Evolutionary conservation across 2,888 invertebrate species (phyloP).

Genomic region (Ornithoptera priamus): DNA sequence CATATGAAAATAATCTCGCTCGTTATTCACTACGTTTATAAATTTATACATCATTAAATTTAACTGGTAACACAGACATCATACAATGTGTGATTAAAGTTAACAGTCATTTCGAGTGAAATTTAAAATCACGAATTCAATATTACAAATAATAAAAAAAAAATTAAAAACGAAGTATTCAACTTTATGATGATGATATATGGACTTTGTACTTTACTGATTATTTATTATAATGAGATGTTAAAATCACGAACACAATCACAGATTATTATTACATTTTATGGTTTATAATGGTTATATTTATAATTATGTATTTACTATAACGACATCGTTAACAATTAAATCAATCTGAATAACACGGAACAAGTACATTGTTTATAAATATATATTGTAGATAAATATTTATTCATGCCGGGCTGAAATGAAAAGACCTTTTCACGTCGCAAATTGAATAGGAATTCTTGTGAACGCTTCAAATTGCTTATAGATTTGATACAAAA

Average conservation of each 20-base stretch:
- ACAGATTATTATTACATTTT: not conserved
- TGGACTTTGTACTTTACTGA: too few relatives aligned
- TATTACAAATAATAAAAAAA: too few relatives aligned
- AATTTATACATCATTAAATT: not conserved
- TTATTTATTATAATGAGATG: too few relatives aligned
- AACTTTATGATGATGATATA: too few relatives aligned
- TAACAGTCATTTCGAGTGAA: too few relatives aligned
- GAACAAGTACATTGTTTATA: slow-evolving; percentile 11
- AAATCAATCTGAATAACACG: slow-evolving; percentile 7
- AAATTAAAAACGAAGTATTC: too few relatives aligned
- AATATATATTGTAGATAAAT: slow-evolving; percentile 2
- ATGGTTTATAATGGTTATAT: not conserved
- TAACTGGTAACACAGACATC: too few relatives aligned
- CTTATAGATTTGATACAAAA: slow-evolving; percentile 18
- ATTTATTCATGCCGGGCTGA: slow-evolving; percentile 11
- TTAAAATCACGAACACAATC: not conserved
- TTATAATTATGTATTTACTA: not conserved
- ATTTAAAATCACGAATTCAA: too few relatives aligned
- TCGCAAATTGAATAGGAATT: slow-evolving; percentile 18
- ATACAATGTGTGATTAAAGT: too few relatives aligned
- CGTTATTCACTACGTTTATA: not conserved
- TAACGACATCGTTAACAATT: slow-evolving; percentile 16
- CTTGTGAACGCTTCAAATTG: slow-evolving; percentile 21
- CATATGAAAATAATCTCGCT: not conserved
- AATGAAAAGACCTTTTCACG: slow-evolving; percentile 19